Base-by-base conservation (phyloP, 1,140 invertebrate genomes). In the Bombus polaris region DNA sequence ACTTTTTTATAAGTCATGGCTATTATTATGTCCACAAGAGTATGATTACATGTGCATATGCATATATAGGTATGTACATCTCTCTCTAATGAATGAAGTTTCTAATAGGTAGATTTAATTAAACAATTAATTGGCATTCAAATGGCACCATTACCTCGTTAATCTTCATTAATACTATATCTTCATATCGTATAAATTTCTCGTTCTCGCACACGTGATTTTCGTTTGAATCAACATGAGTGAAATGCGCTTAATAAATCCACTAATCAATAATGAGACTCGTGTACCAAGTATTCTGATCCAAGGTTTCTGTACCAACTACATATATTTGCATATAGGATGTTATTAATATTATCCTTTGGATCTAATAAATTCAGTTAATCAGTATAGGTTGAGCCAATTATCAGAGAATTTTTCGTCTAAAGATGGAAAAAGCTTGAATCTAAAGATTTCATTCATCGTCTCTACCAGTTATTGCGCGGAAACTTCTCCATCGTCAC, bases 111-210 rank as follows among this genome's bases (percentile, higher is more conserved):
- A 37, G 32, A 35, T 68, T 68, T 35, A 68, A 68, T 66, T n/a
- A 66, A 66, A 35, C 65, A 32, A 35, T 68, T 68, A 68, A 68
- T 68, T 68, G 66, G 35, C 32, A 68, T 68, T 68, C 66, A 35
- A 68, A 68, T 68, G 35, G 2, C 32, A 68, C 66, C 32, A 18
- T 10, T 68, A 22, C 4, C 66, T 68, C 35, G 18, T 68, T 68
- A 68, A 68, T 68, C 15, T 68, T 66, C 13, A 32, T 66, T 66
- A 66, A 35, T 35, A 25, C 22, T 35, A 37, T 35, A 37, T 22
- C 66, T 68, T 68, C 32, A 35, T 22, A 0, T 22, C 18, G 15
- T 68, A 68, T 35, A 18, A 25, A 37, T 35, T 32, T 32, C 32
- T 32, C 32, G 32, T 32, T 32, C n/a, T 32, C 12, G 12, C 8